These are phyloP conservation scores for Tupaia chinensis DNA, from an alignment of 2,113 vertebrate genomes.

Conservation along the genomic window DNA sequence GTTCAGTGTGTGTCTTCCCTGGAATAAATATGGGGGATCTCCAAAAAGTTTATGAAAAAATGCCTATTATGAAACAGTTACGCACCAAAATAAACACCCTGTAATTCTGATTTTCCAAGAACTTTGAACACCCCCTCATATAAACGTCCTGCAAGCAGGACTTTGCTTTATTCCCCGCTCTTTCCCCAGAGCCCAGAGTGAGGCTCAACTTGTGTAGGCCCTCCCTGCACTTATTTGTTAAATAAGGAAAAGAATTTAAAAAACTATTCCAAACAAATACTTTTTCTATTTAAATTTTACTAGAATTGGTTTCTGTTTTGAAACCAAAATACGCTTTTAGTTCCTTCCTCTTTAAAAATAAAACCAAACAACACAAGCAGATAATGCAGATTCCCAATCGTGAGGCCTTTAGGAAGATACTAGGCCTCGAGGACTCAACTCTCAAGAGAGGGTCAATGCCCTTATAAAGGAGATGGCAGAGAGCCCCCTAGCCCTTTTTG, in stretches of 20 bases:
- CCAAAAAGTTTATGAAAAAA: no score
- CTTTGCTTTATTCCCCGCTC: not conserved
- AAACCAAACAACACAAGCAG: no score
- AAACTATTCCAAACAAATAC: not conserved
- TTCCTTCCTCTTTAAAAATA: not conserved
- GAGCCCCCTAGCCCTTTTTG: no score
- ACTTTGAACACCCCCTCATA: no score
- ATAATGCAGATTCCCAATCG: no score
- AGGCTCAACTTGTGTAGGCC: not conserved
- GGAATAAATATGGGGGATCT: not conserved
- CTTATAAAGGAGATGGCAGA: no score
- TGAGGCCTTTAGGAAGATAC: no score
- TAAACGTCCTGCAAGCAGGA: not conserved
- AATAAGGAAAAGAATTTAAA: not conserved
- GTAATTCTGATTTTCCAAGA: no score
- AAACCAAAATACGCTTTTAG: not conserved
- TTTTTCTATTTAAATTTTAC: not conserved
- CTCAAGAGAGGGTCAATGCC: no score
- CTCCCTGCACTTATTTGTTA: not conserved
- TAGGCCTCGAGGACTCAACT: no score
- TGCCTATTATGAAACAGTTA: no score
- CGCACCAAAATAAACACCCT: no score
- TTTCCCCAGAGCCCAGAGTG: not conserved
- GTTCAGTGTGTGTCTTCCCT: not conserved
- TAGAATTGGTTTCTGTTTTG: not conserved